Evolutionary conservation across 1,140 invertebrate species (phyloP).

Genomic region (Adelges cooleyi): DNA sequence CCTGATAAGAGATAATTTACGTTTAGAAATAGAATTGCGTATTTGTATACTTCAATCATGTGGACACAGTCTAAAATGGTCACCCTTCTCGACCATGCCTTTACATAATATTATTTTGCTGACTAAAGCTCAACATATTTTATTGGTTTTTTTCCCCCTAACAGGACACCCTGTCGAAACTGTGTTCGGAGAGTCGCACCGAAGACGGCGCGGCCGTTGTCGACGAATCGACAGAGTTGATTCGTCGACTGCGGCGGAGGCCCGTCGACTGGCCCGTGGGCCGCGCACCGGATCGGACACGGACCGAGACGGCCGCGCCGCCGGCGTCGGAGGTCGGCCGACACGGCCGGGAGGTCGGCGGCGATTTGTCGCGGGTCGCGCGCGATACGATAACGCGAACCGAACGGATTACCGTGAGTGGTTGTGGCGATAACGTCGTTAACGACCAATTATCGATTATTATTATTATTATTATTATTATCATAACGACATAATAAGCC

Average conservation of each 20-base stretch:
- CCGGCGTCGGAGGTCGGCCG: not conserved
- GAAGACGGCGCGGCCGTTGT: not conserved
- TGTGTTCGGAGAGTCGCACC: not conserved
- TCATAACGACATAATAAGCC: not conserved
- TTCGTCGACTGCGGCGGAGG: not conserved
- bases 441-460: not conserved
- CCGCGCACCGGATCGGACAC: too few relatives aligned
- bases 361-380: not conserved
- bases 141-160: too few relatives aligned
- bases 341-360: not conserved
- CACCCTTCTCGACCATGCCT: too few relatives aligned
- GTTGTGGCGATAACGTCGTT: not conserved
- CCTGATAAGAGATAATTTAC: too few relatives aligned
- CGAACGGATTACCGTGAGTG: not conserved
- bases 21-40: too few relatives aligned
- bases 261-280: not conserved
- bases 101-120: too few relatives aligned
- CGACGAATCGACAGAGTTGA: not conserved
- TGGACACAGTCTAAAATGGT: too few relatives aligned
- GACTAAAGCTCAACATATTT: too few relatives aligned
- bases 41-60: too few relatives aligned
- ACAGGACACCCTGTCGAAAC: not conserved
- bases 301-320: not conserved
- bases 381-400: not conserved
- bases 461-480: too few relatives aligned